These are phyloP conservation scores for Sorex fumeus DNA, from an alignment of 2,113 vertebrate genomes.

Conservation along the genomic window DNA sequence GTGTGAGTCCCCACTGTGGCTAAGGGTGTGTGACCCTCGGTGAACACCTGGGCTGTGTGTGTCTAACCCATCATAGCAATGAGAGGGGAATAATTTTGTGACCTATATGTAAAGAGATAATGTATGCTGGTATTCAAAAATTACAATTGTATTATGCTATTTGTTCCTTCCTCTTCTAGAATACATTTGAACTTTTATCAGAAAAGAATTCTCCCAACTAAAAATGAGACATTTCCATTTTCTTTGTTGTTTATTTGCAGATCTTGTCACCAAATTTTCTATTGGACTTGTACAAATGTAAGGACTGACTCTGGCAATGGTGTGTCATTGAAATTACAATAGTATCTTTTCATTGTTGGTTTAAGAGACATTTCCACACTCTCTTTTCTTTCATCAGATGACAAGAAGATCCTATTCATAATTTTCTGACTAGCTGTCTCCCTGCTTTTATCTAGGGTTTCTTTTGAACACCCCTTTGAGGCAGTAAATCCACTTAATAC, in stretches of 20 bases:
- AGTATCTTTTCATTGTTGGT: constrained; percentile 16
- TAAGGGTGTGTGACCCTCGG: no score
- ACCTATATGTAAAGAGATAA: constrained; percentile 66
- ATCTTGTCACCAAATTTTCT: neutral
- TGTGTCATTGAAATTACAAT: constrained; percentile 70
- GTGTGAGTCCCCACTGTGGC: no score
- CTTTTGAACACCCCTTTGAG: constrained; percentile 80
- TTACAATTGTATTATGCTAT: constrained; percentile 75
- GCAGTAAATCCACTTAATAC: constrained; percentile 81
- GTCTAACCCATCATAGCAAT: no score
- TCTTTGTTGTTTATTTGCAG: constrained; percentile 63
- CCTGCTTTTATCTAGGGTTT: constrained; percentile 79
- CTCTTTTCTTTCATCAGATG: constrained; percentile 67
- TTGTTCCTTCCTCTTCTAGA: constrained; percentile 20
- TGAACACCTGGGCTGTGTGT: no score
- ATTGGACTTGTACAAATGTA: constrained; percentile 65
- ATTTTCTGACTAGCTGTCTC: constrained; percentile 74
- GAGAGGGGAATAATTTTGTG: constrained; percentile 46
- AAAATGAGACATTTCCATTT: constrained; percentile 60
- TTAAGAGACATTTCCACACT: constrained; percentile 61
- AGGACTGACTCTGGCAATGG: constrained; percentile 35
- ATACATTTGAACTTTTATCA: constrained; percentile 64
- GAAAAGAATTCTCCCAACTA: constrained; percentile 70
- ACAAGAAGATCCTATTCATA: constrained; percentile 49
- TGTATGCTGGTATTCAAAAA: constrained; percentile 57